Conservation (phyloP, 1,140 invertebrate genomes). For the Drosophila arawakana region DNA sequence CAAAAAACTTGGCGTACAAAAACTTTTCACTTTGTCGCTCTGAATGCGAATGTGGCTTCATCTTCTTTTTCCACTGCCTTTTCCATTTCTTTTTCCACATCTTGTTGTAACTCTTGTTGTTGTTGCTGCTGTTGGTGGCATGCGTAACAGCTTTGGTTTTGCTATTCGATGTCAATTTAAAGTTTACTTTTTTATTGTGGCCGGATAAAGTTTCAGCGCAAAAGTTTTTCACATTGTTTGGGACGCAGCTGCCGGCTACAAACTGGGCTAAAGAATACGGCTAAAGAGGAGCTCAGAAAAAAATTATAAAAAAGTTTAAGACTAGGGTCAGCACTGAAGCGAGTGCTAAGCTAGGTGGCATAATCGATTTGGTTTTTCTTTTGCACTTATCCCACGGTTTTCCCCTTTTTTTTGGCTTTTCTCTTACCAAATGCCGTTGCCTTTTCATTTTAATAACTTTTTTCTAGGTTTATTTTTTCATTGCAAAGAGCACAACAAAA, state of each 20-base stretch:
- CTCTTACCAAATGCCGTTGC: background rate
- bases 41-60: constrained; percentile 39
- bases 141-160: constrained; percentile 60
- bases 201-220: constrained; percentile 63
- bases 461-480: background rate
- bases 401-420: background rate
- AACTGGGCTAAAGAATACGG: background rate
- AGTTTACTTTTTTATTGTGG: constrained; percentile 54
- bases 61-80: constrained; percentile 3
- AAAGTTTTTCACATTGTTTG: constrained; percentile 53
- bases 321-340: constrained; percentile 10
- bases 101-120: constrained; percentile 30
- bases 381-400: constrained; percentile 15
- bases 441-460: constrained; percentile 82
- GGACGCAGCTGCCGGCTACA: constrained; percentile 17
- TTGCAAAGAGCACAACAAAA: constrained; percentile 32
- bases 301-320: background rate
- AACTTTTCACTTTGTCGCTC: constrained; percentile 76
- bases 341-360: constrained; percentile 55
- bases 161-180: constrained; percentile 81
- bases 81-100: too few species aligned
- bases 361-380: constrained; percentile 73
- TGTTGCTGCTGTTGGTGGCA: constrained; percentile 13
- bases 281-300: background rate
- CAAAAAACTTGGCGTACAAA: constrained; percentile 46